Conservation (phyloP, 2,888 invertebrate genomes). For the Lycocerus yunnanus region DNA sequence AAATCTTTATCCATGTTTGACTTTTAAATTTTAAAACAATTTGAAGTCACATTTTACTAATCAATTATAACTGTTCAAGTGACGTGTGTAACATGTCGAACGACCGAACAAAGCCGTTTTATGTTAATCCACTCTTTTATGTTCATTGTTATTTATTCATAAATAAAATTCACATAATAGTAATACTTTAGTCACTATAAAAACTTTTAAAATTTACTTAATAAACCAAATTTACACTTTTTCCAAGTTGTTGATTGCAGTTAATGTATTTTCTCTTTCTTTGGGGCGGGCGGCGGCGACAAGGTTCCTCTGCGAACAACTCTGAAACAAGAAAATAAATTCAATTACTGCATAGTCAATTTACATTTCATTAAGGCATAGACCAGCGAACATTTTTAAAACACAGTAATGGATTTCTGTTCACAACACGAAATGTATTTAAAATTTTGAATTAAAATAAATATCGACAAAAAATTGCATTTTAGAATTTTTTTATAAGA, state of each 20-base stretch:
- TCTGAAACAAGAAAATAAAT: slow-evolving; percentile 28
- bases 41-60: not conserved
- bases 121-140: not conserved
- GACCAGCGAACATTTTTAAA: slow-evolving; percentile 3
- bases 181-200: slow-evolving; percentile 2
- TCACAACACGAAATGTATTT: not conserved
- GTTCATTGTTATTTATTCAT: slow-evolving; percentile 9
- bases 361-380: slow-evolving; percentile 30
- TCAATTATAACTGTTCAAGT: not conserved
- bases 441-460: not conserved
- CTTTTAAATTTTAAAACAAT: not conserved
- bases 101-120: not conserved
- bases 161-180: slow-evolving; percentile 5
- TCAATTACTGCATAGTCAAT: slow-evolving; percentile 30
- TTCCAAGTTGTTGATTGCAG: slow-evolving; percentile 9
- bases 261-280: slow-evolving; percentile 1
- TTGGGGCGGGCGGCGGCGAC: slow-evolving; percentile 2
- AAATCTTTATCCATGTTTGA: slow-evolving; percentile 49
- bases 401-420: slow-evolving; percentile 1
- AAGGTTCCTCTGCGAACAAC: slow-evolving; percentile 5
- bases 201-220: slow-evolving; percentile 12
- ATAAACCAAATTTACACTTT: slow-evolving; percentile 11
- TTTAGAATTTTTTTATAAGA: not conserved
- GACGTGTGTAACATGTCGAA: not conserved
- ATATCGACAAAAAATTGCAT: not conserved